phyloP scores from a whole-genome alignment of 2,797 vertebrate species.

The Tympanoctomys barrerae region DNA sequence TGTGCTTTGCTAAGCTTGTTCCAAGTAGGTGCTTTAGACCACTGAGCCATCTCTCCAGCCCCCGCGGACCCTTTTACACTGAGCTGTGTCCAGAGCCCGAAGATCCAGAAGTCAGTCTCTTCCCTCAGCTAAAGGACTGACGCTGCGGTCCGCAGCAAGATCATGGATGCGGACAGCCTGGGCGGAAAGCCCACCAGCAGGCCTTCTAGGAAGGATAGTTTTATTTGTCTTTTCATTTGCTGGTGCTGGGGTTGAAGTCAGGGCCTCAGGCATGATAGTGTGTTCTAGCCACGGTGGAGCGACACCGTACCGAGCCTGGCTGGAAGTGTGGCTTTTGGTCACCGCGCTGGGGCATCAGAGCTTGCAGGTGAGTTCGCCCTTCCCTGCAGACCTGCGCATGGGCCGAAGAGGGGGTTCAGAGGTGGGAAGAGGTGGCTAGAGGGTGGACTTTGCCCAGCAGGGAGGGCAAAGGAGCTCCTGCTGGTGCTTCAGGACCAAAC shows the following conservation, averaged over 20 bases:
- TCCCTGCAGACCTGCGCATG: too few species aligned
- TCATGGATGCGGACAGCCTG: too few species aligned
- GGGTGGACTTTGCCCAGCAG: background rate
- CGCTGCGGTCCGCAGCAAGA: background rate
- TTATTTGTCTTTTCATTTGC: background rate
- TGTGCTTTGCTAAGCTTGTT: too few species aligned
- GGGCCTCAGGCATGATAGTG: background rate
- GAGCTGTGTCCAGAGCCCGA: background rate
- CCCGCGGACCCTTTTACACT: background rate
- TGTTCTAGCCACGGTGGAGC: too few species aligned
- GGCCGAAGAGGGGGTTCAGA: background rate
- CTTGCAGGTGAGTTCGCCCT: background rate
- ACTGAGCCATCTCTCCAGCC: too few species aligned
- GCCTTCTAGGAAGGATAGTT: background rate
- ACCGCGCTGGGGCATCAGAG: background rate
- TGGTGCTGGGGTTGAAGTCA: background rate
- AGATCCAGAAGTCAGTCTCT: background rate
- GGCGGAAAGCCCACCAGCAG: background rate
- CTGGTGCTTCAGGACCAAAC: background rate
- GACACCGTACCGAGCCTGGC: too few species aligned
- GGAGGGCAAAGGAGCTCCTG: background rate
- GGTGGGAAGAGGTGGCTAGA: background rate
- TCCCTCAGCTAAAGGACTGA: background rate
- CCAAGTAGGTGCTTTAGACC: too few species aligned
- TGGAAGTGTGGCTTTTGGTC: background rate